Conservation (phyloP, 2,113 vertebrate genomes). For the Zapus hudsonius region DNA sequence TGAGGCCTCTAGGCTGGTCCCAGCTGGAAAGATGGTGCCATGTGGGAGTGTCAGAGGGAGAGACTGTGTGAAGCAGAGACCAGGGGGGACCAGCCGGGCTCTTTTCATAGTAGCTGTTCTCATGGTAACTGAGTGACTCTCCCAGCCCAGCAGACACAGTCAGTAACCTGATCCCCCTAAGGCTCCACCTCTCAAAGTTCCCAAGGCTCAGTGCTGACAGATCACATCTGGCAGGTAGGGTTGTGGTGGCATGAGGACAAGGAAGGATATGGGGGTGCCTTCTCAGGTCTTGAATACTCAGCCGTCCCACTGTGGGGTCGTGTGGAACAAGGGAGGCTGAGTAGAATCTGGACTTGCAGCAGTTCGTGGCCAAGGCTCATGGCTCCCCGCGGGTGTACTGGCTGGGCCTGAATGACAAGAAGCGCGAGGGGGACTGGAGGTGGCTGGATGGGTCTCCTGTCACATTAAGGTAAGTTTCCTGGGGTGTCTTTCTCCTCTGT, state of each 20-base stretch:
- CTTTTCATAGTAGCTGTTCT: too few species aligned
- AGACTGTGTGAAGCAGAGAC: neutral
- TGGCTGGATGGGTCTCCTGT: slow-evolving; percentile 72
- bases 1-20: neutral
- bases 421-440: slow-evolving; percentile 55
- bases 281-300: neutral
- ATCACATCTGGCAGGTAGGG: too few species aligned
- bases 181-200: neutral
- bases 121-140: too few species aligned
- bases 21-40: neutral
- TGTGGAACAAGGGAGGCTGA: neutral
- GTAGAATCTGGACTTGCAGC: slow-evolving; percentile 42
- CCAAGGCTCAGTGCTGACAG: too few species aligned
- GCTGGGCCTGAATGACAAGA: slow-evolving; percentile 71
- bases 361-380: slow-evolving; percentile 57
- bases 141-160: too few species aligned
- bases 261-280: neutral
- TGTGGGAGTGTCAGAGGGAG: neutral
- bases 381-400: slow-evolving; percentile 56
- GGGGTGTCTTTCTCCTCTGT: neutral
- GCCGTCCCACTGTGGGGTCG: neutral
- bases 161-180: neutral
- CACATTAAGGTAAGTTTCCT: slow-evolving; percentile 63
- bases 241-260: neutral
- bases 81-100: neutral